phyloP scores from a whole-genome alignment of 2,113 vertebrate species.

The Pandion haliaetus region DNA sequence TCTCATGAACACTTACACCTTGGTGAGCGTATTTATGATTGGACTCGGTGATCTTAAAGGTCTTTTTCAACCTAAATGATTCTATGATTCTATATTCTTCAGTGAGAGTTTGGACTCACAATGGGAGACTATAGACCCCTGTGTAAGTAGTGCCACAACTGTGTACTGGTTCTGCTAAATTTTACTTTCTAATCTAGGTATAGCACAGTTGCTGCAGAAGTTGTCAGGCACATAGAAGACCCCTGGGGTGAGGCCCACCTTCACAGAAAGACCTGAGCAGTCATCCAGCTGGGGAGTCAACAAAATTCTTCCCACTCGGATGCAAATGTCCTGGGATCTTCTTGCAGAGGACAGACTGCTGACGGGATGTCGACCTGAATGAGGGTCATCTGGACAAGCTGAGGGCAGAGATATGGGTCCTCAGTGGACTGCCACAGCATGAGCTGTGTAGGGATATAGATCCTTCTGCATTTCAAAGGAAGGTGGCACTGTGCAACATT shows the following conservation, averaged over 20 bases:
- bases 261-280: background rate
- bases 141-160: background rate
- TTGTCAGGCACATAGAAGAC: background rate
- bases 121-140: background rate
- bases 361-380: background rate
- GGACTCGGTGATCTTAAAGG: background rate
- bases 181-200: background rate
- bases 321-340: background rate
- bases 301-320: background rate
- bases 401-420: background rate
- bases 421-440: background rate
- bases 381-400: background rate
- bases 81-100: background rate
- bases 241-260: background rate
- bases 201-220: background rate
- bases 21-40: background rate
- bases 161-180: background rate
- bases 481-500: background rate
- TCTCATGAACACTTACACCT: background rate
- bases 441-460: background rate
- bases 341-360: background rate
- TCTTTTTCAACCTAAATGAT: background rate
- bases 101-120: background rate
- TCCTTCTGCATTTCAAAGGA: background rate
- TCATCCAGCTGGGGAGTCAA: background rate